Percentiles rank a stretch among this genome's conserved stretches.
These are phyloP conservation scores for Tenualosa ilisha DNA, from an alignment of 2,797 vertebrate species.

Conservation along the genomic window DNA sequence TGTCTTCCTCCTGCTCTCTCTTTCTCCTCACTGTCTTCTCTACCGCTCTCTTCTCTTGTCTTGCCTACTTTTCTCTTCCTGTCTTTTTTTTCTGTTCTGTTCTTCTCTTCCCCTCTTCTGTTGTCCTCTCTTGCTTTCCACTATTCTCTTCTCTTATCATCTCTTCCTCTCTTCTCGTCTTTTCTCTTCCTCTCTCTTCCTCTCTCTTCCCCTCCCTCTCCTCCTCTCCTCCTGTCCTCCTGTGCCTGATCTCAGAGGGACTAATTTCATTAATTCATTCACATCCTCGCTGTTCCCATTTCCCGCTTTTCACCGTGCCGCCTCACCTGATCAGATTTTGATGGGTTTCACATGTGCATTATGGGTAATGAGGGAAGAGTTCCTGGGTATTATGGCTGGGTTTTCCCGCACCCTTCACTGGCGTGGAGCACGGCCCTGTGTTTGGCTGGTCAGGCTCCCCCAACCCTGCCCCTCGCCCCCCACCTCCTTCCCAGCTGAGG, in stretches of 20 bases:
- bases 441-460: background rate
- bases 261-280: background rate
- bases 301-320: background rate
- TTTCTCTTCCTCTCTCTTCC: background rate
- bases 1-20: background rate
- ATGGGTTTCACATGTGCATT: background rate
- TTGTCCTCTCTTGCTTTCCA: background rate
- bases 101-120: background rate
- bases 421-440: background rate
- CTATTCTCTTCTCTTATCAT: too few relatives aligned
- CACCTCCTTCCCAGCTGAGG: background rate
- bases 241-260: background rate
- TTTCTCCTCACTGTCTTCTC: background rate
- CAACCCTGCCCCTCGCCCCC: background rate
- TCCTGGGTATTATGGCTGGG: background rate
- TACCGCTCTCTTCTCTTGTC: too few relatives aligned
- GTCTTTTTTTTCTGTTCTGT: background rate
- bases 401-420: background rate
- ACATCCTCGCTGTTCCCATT: background rate
- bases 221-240: background rate
- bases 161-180: background rate
- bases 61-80: background rate
- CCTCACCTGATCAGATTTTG: constrained; percentile 1
- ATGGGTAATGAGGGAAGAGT: background rate
- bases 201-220: background rate